Conservation (phyloP, 1,140 invertebrate genomes). For the Sogatella furcifera region DNA sequence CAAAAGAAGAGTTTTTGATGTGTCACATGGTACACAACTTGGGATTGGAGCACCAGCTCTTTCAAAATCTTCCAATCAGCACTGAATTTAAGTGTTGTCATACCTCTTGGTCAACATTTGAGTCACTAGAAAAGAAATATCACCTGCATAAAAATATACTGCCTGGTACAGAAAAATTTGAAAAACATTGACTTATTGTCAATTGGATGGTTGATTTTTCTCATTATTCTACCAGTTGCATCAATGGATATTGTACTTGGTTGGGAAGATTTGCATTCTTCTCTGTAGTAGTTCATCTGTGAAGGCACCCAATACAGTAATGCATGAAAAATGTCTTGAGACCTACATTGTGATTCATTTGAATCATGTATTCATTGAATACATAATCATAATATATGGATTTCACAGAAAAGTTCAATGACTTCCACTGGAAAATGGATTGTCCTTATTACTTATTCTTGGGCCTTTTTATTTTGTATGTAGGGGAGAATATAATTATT, state of each 20-base stretch:
- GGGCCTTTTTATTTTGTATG: no score
- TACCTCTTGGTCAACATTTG: constrained; percentile 20
- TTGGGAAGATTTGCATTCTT: not conserved
- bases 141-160: no score
- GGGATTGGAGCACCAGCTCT: constrained; percentile 18
- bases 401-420: no score
- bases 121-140: constrained; percentile 9
- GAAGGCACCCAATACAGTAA: no score
- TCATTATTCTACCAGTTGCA: constrained; percentile 14
- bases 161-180: constrained; percentile 19
- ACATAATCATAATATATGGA: no score
- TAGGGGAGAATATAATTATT: no score
- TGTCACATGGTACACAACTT: constrained; percentile 19
- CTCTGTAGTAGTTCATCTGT: constrained; percentile 9
- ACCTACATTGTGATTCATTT: constrained; percentile 10
- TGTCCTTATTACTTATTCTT: no score
- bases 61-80: constrained; percentile 20
- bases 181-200: not conserved
- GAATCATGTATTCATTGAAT: not conserved
- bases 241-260: constrained; percentile 9
- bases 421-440: no score
- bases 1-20: constrained; percentile 9
- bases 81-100: constrained; percentile 15
- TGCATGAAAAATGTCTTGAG: constrained; percentile 12
- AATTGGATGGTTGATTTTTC: constrained; percentile 1